A percentile compares a stretch with the other conserved stretches of the same genome.
phyloP scores from a whole-genome alignment of 2,888 invertebrate species.

The Lasioglossum lativentre region DNA sequence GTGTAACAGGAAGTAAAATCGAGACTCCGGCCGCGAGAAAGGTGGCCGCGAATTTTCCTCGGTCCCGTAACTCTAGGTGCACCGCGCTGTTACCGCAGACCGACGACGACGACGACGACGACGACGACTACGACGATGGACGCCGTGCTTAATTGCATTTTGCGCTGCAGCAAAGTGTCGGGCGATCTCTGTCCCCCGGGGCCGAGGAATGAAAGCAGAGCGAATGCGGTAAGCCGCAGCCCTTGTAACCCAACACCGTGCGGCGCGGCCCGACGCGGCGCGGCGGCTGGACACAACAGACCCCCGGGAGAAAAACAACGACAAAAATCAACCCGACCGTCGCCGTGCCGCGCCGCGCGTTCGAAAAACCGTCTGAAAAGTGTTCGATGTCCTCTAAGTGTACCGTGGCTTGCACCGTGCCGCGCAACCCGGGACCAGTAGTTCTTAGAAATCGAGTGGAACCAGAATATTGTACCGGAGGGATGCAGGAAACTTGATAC shows the following conservation, averaged over 20 bases:
- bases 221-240: slow-evolving; percentile 58
- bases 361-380: slow-evolving; percentile 32
- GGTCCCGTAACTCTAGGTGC: slow-evolving; percentile 57
- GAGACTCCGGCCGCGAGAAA: slow-evolving; percentile 30
- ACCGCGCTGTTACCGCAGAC: slow-evolving; percentile 37
- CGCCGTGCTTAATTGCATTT: slow-evolving; percentile 64
- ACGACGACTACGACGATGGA: slow-evolving; percentile 31
- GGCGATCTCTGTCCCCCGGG: slow-evolving; percentile 3
- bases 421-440: neutral
- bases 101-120: neutral
- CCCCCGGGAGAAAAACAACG: neutral
- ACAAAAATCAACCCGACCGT: slow-evolving; percentile 30
- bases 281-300: slow-evolving; percentile 12
- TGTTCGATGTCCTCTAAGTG: slow-evolving; percentile 18
- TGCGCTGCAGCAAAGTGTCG: slow-evolving; percentile 50
- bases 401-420: neutral
- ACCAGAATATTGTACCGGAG: neutral
- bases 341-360: neutral
- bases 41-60: slow-evolving; percentile 62
- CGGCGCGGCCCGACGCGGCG: neutral
- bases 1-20: slow-evolving; percentile 53
- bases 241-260: slow-evolving; percentile 42
- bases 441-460: neutral
- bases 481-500: slow-evolving; percentile 1
- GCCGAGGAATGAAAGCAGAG: slow-evolving; percentile 48